phyloP scores from a whole-genome alignment of 2,797 vertebrate species.

The Nyctalus aviator region DNA sequence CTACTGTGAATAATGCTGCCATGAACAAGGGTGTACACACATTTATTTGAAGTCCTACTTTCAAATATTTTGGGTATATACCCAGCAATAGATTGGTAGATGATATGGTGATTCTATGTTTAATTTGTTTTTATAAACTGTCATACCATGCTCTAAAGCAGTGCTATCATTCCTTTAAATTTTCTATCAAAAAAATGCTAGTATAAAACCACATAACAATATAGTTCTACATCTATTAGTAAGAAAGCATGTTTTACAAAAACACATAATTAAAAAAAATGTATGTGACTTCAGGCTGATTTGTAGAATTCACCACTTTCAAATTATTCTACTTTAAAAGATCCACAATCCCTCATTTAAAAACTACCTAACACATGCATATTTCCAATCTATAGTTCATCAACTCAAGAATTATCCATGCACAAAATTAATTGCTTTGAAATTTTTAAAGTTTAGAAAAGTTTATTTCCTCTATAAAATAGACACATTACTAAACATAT shows the following conservation, averaged over 20 bases:
- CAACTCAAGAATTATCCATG: not conserved
- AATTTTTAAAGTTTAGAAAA: not conserved
- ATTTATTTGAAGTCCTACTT: not conserved
- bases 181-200: conserved; percentile 8
- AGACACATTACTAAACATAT: not conserved
- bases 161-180: not conserved
- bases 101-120: not conserved
- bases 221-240: not conserved
- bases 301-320: not conserved
- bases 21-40: not conserved
- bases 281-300: not conserved
- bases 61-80: not conserved
- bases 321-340: conserved; percentile 21
- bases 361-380: not conserved
- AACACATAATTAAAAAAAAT: not conserved
- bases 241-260: not conserved
- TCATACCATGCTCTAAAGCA: not conserved
- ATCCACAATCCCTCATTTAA: conserved; percentile 34
- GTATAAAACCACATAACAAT: not conserved
- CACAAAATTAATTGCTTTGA: conserved; percentile 12
- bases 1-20: not conserved
- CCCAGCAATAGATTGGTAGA: not conserved
- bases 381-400: conserved; percentile 5
- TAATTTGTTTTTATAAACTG: not conserved
- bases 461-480: conserved; percentile 9